These are phyloP conservation scores for Pangasius mekongensis DNA, from an alignment of 2,797 vertebrate species.

Conservation along the genomic window DNA sequence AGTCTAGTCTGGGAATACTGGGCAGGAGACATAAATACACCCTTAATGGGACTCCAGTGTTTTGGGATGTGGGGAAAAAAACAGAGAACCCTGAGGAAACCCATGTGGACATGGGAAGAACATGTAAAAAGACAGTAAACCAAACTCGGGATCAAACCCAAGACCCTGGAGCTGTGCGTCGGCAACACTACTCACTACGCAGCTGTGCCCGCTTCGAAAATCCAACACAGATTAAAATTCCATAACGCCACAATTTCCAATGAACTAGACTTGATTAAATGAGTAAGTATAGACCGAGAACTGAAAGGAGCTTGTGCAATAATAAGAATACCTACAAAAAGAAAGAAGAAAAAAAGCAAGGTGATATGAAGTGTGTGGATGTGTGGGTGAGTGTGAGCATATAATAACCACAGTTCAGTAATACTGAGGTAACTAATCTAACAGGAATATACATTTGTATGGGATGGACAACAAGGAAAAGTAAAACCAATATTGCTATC, in stretches of 20 bases:
- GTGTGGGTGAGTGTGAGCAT: background rate
- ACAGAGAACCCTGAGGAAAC: too few species aligned
- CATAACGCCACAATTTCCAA: background rate
- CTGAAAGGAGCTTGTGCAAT: background rate
- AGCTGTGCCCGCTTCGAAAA: background rate
- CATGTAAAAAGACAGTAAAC: background rate
- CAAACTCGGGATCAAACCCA: background rate
- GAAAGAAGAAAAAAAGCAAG: background rate
- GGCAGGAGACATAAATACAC: too few species aligned
- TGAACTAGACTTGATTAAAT: background rate
- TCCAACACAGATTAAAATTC: background rate
- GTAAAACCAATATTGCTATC: background rate
- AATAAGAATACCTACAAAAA: background rate
- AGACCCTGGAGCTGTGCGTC: background rate
- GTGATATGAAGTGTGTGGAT: background rate
- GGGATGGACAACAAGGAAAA: background rate
- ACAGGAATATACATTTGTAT: background rate
- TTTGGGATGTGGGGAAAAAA: too few species aligned
- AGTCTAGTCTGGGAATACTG: background rate
- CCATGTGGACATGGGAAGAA: too few species aligned
- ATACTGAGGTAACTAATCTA: background rate
- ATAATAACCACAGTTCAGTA: background rate
- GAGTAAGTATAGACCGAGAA: background rate
- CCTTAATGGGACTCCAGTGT: too few species aligned
- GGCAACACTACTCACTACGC: background rate